Evolutionary conservation across 2,113 vertebrate species (phyloP).

Genomic region (Istiophorus platypterus): DNA sequence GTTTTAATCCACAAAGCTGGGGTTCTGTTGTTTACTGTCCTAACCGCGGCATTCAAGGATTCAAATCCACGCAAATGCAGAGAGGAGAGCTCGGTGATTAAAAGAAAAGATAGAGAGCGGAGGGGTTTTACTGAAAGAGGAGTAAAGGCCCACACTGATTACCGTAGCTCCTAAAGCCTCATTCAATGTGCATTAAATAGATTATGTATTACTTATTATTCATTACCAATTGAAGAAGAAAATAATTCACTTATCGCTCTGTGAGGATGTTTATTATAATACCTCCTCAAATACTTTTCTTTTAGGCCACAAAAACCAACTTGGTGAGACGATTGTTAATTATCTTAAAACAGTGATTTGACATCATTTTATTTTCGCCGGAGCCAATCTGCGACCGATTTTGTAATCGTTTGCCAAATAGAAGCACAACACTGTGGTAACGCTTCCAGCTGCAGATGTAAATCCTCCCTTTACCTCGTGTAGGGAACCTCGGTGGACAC

Average conservation of each 20-base stretch:
- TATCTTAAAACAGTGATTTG: neutral
- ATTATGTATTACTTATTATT: constrained; percentile 19
- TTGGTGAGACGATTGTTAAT: neutral
- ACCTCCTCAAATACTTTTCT: neutral
- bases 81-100: constrained; percentile 33
- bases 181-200: constrained; percentile 17
- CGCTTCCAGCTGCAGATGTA: neutral
- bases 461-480: neutral
- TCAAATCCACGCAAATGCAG: constrained; percentile 46
- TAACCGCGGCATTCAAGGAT: constrained; percentile 39
- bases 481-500: neutral
- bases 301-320: neutral
- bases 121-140: constrained; percentile 28
- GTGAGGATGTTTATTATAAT: neutral
- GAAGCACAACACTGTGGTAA: neutral
- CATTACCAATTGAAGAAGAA: constrained; percentile 12
- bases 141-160: constrained; percentile 35
- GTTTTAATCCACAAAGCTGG: constrained; percentile 46
- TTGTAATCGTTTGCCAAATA: neutral
- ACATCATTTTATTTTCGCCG: neutral
- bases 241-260: constrained; percentile 2
- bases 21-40: constrained; percentile 50
- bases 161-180: constrained; percentile 31
- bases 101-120: constrained; percentile 26
- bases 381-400: neutral